Conservation (phyloP, 1,140 invertebrate genomes). For the Rhopalosiphum maidis region DNA sequence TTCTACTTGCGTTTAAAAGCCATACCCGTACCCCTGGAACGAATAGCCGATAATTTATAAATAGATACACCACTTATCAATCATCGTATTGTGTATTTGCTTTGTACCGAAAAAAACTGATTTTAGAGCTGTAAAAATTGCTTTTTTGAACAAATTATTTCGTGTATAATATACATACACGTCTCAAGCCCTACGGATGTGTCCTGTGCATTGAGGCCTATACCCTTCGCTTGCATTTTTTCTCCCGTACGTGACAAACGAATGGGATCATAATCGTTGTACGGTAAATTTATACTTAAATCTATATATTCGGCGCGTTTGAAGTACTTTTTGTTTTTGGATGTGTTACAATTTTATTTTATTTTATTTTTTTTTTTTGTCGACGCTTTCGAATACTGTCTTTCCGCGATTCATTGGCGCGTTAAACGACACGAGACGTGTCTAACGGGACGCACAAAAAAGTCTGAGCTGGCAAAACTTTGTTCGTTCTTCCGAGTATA, state of each 20-base stretch:
- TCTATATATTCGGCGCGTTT: background rate
- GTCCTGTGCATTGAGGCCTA: background rate
- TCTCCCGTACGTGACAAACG: background rate
- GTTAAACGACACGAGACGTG: background rate
- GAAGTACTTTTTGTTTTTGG: conserved; percentile 1
- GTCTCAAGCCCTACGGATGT: background rate
- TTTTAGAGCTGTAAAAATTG: too few species aligned
- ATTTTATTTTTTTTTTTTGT: background rate
- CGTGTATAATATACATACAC: too few species aligned
- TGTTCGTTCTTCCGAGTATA: background rate
- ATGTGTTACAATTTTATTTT: background rate
- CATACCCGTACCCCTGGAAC: too few species aligned
- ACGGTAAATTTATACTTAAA: background rate
- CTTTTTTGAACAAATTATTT: too few species aligned
- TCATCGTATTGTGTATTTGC: too few species aligned
- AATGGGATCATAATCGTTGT: background rate
- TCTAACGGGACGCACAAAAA: background rate
- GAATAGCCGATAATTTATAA: too few species aligned
- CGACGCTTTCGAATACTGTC: conserved; percentile 13
- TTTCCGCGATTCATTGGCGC: background rate
- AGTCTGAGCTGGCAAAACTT: background rate
- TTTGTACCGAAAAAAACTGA: too few species aligned
- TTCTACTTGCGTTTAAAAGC: too few species aligned
- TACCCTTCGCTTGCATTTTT: background rate
- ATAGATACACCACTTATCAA: too few species aligned